A percentile compares a stretch with the other conserved stretches of the same genome.
Evolutionary conservation across 2,888 invertebrate genomes (phyloP).

Genomic region (Nephrotoma flavescens): DNA sequence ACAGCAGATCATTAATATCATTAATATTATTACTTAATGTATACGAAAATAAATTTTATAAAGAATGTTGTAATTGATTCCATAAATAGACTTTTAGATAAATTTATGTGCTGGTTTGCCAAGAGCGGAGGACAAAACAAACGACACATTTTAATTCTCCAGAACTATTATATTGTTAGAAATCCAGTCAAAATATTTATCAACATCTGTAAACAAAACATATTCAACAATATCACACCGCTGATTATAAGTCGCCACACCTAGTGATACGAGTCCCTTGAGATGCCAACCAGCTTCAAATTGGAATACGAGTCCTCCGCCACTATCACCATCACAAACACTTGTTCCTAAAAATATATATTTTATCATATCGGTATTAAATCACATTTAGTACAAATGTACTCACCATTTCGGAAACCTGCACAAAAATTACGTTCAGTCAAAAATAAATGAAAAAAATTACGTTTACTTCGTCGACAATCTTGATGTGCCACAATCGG

Average conservation of each 20-base stretch:
- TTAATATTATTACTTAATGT: not conserved
- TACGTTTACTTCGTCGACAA: constrained; percentile 18
- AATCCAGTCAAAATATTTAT: constrained; percentile 24
- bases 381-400: not conserved
- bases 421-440: constrained; percentile 12
- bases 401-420: constrained; percentile 12
- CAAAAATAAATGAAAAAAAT: constrained; percentile 12
- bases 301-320: constrained; percentile 32
- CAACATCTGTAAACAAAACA: constrained; percentile 34
- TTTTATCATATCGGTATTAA: not conserved
- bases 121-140: not conserved
- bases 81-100: not conserved
- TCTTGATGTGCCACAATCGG: constrained; percentile 22
- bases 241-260: constrained; percentile 12
- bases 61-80: not conserved
- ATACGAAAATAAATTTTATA: not conserved
- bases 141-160: not conserved
- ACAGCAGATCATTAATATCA: not conserved
- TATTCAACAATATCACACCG: constrained; percentile 34
- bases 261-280: constrained; percentile 13
- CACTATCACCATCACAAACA: constrained; percentile 38
- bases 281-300: constrained; percentile 7
- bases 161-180: not conserved
- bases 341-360: constrained; percentile 20
- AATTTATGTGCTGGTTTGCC: not conserved